These are phyloP conservation scores for Drosophila jambulina DNA, from an alignment of 1,140 invertebrate genomes.

Conservation along the genomic window DNA sequence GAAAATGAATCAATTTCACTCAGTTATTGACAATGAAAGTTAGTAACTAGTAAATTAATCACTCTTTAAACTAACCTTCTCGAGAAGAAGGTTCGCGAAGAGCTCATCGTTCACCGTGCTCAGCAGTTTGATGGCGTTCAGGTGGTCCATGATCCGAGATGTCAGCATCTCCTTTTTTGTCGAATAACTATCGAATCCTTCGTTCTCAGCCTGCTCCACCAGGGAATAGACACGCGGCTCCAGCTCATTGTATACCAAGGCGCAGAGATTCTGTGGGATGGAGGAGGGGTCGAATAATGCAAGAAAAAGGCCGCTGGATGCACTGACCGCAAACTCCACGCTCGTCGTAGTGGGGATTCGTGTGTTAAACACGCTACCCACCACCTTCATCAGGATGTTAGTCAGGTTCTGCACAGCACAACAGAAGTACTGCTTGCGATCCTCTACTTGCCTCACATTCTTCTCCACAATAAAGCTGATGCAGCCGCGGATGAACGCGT, in stretches of 20 bases:
- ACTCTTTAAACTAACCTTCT: conserved; percentile 40
- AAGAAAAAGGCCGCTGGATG: rapidly evolving
- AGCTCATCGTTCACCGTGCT: conserved; percentile 27
- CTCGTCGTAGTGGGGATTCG: conserved; percentile 44
- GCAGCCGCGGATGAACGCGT: conserved; percentile 44
- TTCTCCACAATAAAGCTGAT: conserved; percentile 56
- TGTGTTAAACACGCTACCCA: conserved; percentile 60
- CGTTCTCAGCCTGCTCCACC: conserved; percentile 46
- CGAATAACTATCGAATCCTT: conserved; percentile 38
- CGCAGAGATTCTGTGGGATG: conserved; percentile 54
- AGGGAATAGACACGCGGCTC: conserved; percentile 47
- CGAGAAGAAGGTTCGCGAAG: conserved; percentile 31
- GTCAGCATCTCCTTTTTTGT: neutral
- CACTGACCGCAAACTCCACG: conserved; percentile 48
- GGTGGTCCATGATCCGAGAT: conserved; percentile 34
- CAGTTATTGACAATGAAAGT: conserved; percentile 1
- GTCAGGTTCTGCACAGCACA: conserved; percentile 58
- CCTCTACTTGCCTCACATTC: conserved; percentile 37
- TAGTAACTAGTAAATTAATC: neutral
- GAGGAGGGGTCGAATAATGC: neutral
- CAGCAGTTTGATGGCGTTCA: conserved; percentile 63
- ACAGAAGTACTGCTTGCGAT: conserved; percentile 54
- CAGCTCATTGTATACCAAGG: conserved; percentile 57
- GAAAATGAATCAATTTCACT: neutral
- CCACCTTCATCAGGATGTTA: conserved; percentile 62